A percentile compares a stretch with the other conserved stretches of the same genome.
Evolutionary conservation across 2,113 vertebrate species (phyloP).

Genomic region (Sphaerodactylus townsendi): DNA sequence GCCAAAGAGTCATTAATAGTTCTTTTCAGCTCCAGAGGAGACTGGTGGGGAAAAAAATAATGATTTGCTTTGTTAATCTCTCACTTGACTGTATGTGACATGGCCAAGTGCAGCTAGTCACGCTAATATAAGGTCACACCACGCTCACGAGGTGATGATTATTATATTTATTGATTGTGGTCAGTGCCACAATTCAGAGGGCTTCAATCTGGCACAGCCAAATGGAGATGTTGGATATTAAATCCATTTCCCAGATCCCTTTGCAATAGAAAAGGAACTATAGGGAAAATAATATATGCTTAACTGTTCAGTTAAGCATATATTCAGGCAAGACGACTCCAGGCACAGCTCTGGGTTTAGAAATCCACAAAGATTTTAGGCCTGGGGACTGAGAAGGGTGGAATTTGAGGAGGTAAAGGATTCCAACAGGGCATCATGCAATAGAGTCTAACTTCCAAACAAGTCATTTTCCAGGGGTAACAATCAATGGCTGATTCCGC

Average conservation of each 20-base stretch:
- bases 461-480: too few relatives aligned
- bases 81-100: constrained; percentile 25
- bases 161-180: constrained; percentile 41
- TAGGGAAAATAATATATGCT: neutral
- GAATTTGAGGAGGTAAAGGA: too few relatives aligned
- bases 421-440: too few relatives aligned
- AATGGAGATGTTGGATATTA: neutral
- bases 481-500: too few relatives aligned
- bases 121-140: constrained; percentile 35
- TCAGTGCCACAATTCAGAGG: constrained; percentile 33
- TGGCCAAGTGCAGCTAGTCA: constrained; percentile 27
- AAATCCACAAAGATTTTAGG: too few relatives aligned
- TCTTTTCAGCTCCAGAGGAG: constrained; percentile 11
- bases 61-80: constrained; percentile 43
- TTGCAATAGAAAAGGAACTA: neutral
- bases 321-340: neutral
- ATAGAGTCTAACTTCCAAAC: too few relatives aligned
- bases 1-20: neutral
- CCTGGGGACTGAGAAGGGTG: too few relatives aligned
- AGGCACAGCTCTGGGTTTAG: neutral
- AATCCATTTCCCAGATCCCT: neutral
- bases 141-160: constrained; percentile 25
- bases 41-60: constrained; percentile 31
- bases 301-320: neutral
- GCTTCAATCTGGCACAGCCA: neutral